Percentiles rank a stretch among this genome's conserved stretches.
Evolutionary conservation across 2,888 invertebrate species (phyloP).

Genomic region (Rotaria sp.): DNA sequence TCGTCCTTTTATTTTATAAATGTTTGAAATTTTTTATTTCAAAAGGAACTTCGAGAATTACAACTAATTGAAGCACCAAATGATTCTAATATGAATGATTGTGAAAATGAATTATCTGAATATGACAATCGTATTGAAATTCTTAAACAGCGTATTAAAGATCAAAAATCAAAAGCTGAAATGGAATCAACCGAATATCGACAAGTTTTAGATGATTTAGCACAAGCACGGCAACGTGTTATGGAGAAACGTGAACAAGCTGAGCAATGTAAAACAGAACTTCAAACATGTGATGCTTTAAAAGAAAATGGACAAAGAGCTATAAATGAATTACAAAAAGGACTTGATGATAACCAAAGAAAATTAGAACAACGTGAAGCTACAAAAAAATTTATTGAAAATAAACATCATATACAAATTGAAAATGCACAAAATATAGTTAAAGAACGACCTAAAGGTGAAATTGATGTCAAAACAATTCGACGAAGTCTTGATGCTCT

Average conservation of each 20-base stretch:
- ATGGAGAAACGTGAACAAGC: slow-evolving; percentile 3
- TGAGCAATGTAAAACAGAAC: slow-evolving; percentile 14
- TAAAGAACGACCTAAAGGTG: background rate
- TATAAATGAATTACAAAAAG: slow-evolving; percentile 11
- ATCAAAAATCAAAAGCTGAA: background rate
- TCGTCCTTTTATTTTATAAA: no score
- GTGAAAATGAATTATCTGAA: slow-evolving; percentile 1
- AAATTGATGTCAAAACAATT: slow-evolving; percentile 16
- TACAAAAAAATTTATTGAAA: background rate
- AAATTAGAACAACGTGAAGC: slow-evolving; percentile 28
- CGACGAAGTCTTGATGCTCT: slow-evolving; percentile 3
- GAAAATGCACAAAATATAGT: slow-evolving; percentile 7
- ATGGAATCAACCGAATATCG: background rate
- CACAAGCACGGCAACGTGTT: background rate
- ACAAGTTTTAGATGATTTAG: background rate
- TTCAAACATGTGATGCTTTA: background rate
- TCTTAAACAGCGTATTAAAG: background rate
- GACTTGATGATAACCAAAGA: slow-evolving; percentile 7
- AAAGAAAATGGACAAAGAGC: slow-evolving; percentile 23
- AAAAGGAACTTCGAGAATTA: slow-evolving; percentile 3
- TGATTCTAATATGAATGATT: slow-evolving; percentile 3
- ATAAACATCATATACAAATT: slow-evolving; percentile 24
- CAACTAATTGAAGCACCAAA: background rate
- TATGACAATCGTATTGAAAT: background rate
- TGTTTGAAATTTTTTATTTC: background rate